Percentiles rank a stretch among this genome's conserved stretches.
These are phyloP conservation scores for Petrosia ficiformis DNA, from an alignment of 37 sponge, comb jelly and placozoan genomes.

Conservation along the genomic window DNA sequence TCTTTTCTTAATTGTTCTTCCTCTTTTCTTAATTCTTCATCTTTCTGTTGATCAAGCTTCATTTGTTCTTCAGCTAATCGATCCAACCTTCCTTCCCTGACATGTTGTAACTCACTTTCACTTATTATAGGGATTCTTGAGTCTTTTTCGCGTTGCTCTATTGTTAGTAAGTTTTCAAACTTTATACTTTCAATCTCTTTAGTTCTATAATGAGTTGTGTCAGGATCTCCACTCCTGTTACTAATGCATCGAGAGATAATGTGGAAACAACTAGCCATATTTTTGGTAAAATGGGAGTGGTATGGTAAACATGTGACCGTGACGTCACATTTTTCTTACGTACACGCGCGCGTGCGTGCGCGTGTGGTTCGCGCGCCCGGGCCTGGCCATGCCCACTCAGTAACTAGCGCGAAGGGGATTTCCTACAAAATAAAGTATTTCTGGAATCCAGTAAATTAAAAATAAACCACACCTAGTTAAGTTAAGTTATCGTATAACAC, in stretches of 20 bases:
- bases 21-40: constrained; percentile 16
- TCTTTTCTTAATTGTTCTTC: constrained; percentile 29
- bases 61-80: constrained; percentile 36
- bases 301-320: no score
- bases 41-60: constrained; percentile 37
- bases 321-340: no score
- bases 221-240: neutral
- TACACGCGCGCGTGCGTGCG: no score
- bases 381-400: no score
- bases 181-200: constrained; percentile 22
- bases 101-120: constrained; percentile 33
- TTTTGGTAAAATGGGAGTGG: no score
- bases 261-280: constrained; percentile 21
- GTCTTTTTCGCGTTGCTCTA: constrained; percentile 24
- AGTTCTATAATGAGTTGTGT: constrained; percentile 15
- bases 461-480: no score
- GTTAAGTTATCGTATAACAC: no score
- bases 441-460: no score
- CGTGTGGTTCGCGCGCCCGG: neutral
- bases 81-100: constrained; percentile 30
- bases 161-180: constrained; percentile 45
- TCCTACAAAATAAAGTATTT: no score
- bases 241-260: constrained; percentile 24
- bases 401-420: no score
- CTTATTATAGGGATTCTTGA: constrained; percentile 40